These are phyloP conservation scores for Holothuria leucospilota DNA, from an alignment of 53 echinoderm and acorn worm genomes.

Conservation along the genomic window DNA sequence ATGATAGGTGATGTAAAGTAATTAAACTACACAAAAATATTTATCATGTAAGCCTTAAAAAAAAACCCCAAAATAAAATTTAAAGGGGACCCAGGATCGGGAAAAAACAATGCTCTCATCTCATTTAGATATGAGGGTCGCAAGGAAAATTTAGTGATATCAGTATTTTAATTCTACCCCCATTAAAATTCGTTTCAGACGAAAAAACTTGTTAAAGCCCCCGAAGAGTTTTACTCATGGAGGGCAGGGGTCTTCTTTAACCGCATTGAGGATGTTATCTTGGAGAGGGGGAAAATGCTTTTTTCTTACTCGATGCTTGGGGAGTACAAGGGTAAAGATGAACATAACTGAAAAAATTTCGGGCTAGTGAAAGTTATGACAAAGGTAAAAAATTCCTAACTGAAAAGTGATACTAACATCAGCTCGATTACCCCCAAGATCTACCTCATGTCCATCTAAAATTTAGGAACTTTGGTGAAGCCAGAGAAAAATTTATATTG, in stretches of 20 bases:
- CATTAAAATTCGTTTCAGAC: background rate
- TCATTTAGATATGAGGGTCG: background rate
- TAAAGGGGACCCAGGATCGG: slow-evolving; percentile 4
- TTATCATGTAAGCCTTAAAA: background rate
- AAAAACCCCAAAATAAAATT: background rate
- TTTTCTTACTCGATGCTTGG: background rate
- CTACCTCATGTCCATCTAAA: slow-evolving; percentile 4
- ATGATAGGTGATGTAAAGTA: background rate
- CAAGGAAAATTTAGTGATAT: background rate
- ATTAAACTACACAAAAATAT: background rate
- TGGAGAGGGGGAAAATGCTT: background rate
- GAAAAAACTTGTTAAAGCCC: background rate
- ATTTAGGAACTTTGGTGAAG: slow-evolving; percentile 21
- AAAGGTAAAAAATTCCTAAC: background rate
- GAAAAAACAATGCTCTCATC: slow-evolving; percentile 4
- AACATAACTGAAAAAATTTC: background rate
- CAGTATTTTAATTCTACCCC: background rate
- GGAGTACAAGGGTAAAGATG: background rate
- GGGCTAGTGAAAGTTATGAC: slow-evolving; percentile 1
- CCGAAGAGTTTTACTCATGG: background rate
- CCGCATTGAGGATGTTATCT: background rate
- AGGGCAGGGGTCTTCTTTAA: background rate
- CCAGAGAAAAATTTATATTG: background rate
- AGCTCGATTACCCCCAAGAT: background rate
- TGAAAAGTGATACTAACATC: background rate